phyloP scores from a whole-genome alignment of 2,888 invertebrate genomes.

The Parasteatoda lunata region DNA sequence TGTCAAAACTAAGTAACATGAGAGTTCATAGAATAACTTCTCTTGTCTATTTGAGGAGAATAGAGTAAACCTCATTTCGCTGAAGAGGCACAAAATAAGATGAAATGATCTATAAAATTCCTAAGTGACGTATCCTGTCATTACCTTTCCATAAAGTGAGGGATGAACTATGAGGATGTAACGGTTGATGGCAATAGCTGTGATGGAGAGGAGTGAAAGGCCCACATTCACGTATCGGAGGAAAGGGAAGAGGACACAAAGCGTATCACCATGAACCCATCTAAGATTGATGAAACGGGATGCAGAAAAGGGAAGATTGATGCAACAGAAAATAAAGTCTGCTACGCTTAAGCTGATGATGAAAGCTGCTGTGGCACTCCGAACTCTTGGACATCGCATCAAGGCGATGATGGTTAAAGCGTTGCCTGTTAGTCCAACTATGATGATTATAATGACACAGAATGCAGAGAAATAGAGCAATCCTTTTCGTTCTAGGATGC shows the following conservation, averaged over 20 bases:
- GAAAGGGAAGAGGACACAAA: constrained; percentile 86
- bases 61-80: too few relatives aligned
- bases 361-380: constrained; percentile 85
- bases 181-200: constrained; percentile 88
- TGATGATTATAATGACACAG: constrained; percentile 68
- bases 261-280: constrained; percentile 85
- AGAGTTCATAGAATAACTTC: too few relatives aligned
- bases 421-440: constrained; percentile 68
- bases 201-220: constrained; percentile 86
- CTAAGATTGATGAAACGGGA: constrained; percentile 83
- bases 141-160: constrained; percentile 74
- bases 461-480: constrained; percentile 65
- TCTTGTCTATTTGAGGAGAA: too few relatives aligned
- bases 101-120: too few relatives aligned
- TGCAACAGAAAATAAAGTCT: constrained; percentile 87
- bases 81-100: too few relatives aligned
- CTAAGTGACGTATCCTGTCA: constrained; percentile 1
- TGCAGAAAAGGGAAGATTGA: constrained; percentile 87
- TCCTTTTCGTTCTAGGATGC: constrained; percentile 54
- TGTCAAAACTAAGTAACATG: too few relatives aligned
- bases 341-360: constrained; percentile 88
- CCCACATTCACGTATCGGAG: constrained; percentile 89
- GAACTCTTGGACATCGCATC: constrained; percentile 73
- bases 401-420: constrained; percentile 70
- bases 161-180: constrained; percentile 91